A percentile compares a stretch with the other conserved stretches of the same genome.
These are phyloP conservation scores for Ostrea edulis DNA, from an alignment of 1,140 invertebrate species.

Conservation along the genomic window DNA sequence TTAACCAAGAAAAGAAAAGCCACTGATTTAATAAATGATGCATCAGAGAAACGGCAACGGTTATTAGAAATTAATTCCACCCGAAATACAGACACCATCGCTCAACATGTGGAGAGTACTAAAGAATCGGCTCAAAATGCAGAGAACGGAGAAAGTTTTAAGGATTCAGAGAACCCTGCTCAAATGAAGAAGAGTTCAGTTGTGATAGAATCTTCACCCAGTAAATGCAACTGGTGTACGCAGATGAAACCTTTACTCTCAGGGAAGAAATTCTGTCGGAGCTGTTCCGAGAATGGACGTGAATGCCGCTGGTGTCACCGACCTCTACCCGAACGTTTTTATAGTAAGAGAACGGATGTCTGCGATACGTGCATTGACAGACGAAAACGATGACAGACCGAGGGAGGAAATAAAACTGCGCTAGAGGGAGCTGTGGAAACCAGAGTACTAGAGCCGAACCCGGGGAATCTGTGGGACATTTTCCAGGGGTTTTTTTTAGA, in stretches of 20 bases:
- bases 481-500: constrained; percentile 24
- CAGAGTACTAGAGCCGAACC: constrained; percentile 27
- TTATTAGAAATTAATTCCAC: not conserved
- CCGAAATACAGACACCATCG: too few species aligned
- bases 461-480: constrained; percentile 37
- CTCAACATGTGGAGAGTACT: not conserved
- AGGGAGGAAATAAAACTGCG: not conserved
- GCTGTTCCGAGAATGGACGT: not conserved
- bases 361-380: not conserved
- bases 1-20: not conserved
- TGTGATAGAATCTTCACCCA: not conserved
- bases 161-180: too few species aligned
- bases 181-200: too few species aligned
- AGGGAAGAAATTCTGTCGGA: not conserved
- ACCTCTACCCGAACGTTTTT: constrained; percentile 39
- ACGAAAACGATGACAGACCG: not conserved
- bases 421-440: constrained; percentile 30
- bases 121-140: not conserved
- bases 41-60: not conserved
- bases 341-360: constrained; percentile 31
- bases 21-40: not conserved
- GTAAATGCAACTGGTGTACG: constrained; percentile 16
- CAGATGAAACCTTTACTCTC: not conserved
- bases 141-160: too few species aligned
- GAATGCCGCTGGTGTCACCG: constrained; percentile 40